These are phyloP conservation scores for Rhegmatorhina hoffmannsi DNA, from an alignment of 2,113 vertebrate species.

Conservation along the genomic window DNA sequence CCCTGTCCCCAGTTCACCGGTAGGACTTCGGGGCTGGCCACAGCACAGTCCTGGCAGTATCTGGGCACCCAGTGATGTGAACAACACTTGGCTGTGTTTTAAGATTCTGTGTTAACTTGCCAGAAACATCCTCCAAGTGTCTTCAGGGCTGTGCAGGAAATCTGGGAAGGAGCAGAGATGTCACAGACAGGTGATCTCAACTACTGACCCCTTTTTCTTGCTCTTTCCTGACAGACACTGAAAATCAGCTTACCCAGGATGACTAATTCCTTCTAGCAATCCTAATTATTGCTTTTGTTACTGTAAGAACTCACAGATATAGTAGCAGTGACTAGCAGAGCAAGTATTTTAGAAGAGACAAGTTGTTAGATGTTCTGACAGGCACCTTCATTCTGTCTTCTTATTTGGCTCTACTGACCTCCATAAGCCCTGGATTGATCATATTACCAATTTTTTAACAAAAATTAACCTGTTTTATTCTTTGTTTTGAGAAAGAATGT, in stretches of 20 bases:
- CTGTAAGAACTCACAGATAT: background rate
- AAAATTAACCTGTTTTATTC: background rate
- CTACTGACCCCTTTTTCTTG: background rate
- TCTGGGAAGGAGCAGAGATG: background rate
- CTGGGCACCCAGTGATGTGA: background rate
- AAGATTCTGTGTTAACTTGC: background rate
- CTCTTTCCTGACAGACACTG: background rate
- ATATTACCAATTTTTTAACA: background rate
- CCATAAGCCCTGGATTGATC: accelerated
- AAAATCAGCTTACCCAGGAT: background rate
- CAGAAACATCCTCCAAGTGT: background rate
- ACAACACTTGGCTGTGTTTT: background rate
- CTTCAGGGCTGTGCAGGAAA: background rate
- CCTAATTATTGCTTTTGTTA: background rate
- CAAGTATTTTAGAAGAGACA: background rate
- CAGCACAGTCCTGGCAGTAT: background rate
- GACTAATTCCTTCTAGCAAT: background rate
- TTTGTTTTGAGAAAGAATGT: background rate
- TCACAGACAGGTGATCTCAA: background rate
- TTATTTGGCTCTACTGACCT: background rate
- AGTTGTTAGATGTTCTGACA: background rate
- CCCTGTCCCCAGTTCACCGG: background rate
- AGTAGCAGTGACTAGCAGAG: background rate
- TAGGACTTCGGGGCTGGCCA: background rate
- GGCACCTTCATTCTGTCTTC: background rate